Percentiles rank a stretch among this genome's conserved stretches.
These are phyloP conservation scores for Romanogobio albipinnatus DNA, from an alignment of 2,113 vertebrate genomes.

Conservation along the genomic window DNA sequence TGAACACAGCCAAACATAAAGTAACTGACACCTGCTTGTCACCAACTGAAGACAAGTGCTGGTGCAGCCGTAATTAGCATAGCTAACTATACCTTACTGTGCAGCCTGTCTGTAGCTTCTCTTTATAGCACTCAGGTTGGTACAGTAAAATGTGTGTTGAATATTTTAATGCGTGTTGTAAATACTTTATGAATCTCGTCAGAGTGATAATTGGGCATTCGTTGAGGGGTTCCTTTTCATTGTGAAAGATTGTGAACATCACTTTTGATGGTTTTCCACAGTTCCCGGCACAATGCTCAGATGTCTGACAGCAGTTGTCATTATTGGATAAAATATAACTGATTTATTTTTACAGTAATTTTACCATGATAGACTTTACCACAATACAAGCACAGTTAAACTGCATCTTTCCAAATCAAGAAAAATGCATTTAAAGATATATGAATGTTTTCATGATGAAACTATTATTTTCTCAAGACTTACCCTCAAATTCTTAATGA, in stretches of 20 bases:
- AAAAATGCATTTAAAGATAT: no score
- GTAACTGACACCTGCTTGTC: constrained; percentile 53
- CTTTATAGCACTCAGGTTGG: not conserved
- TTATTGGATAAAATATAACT: not conserved
- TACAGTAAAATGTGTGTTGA: not conserved
- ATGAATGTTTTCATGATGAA: not conserved
- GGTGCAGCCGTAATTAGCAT: constrained; percentile 31
- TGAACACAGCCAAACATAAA: constrained; percentile 10
- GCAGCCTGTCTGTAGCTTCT: not conserved
- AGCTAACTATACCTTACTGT: not conserved
- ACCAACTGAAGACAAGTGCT: constrained; percentile 37
- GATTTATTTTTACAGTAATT: no score
- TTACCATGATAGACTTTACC: not conserved
- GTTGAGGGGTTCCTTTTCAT: constrained; percentile 46
- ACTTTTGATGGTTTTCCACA: not conserved
- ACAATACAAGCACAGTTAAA: not conserved
- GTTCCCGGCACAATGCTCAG: no score
- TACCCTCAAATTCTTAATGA: not conserved
- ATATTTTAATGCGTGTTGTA: not conserved
- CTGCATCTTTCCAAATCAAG: not conserved
- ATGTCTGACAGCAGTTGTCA: not conserved
- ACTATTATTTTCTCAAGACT: not conserved
- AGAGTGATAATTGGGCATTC: not conserved
- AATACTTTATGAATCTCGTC: constrained; percentile 20
- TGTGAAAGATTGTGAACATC: constrained; percentile 51